Evolutionary conservation across 2,888 invertebrate genomes (phyloP).

Genomic region (Himalopsyche japonica): DNA sequence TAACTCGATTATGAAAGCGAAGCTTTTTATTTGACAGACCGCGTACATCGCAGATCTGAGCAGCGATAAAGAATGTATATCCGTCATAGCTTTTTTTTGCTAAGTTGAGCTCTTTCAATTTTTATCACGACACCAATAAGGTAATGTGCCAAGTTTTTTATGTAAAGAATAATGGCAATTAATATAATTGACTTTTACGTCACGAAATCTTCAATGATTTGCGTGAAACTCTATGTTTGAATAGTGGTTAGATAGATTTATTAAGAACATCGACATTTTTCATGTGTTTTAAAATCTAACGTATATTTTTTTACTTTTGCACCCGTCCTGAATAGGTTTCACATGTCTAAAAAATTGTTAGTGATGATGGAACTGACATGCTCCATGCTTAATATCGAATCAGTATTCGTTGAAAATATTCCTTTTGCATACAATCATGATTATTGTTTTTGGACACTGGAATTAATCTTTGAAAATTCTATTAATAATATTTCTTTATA

Average conservation of each 20-base stretch:
- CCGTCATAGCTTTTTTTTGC: not conserved
- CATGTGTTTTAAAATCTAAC: not conserved
- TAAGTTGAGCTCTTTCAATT: not conserved
- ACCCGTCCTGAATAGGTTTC: not conserved
- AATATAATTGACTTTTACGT: no score
- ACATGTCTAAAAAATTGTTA: conserved; percentile 9
- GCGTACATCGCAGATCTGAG: not conserved
- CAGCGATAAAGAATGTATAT: not conserved
- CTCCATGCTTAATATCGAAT: conserved; percentile 7
- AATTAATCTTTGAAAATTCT: no score
- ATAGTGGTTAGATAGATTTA: not conserved
- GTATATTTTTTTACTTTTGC: not conserved
- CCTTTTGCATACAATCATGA: not conserved
- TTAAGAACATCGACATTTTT: not conserved
- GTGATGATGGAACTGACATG: not conserved
- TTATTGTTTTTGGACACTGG: no score
- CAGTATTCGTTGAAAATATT: not conserved
- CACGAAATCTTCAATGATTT: no score
- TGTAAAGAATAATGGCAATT: not conserved
- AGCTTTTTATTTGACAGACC: not conserved
- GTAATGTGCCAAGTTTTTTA: not conserved
- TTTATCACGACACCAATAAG: not conserved
- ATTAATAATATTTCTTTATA: no score
- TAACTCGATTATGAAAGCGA: not conserved
- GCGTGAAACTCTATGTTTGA: no score